Base-by-base conservation (phyloP, 2,797 vertebrate species). In the Sebastes elongatus region DNA sequence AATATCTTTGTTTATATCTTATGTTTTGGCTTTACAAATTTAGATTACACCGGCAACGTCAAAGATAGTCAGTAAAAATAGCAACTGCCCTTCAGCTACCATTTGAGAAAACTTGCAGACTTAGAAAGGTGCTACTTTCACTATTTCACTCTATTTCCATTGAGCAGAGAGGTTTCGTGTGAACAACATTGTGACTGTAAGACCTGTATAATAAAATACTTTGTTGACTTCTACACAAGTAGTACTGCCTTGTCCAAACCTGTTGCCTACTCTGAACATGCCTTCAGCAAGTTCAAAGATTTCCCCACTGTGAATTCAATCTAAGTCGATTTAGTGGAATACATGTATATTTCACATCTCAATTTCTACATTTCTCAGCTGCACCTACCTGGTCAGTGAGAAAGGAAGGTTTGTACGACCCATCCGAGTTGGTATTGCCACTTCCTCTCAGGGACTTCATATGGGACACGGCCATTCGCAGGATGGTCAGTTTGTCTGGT, bases 401-500 rank as follows among this genome's bases (percentile, higher is more conserved):
- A 79, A 99, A 99, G 38, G 98, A 98, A 0, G 98, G 98, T 80
- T 99, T 99, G 91, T 99, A 99, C 6, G 97, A 96, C 79, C 98
- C 98, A 0, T 99, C 98, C 0, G 97, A 92, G 33, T 96, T 96
- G 25, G 97, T 98, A 88, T 96, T 97, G 83, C 97, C 97, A 0
- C 96, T 98, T 62, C 98, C 98, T 2, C 98, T 94, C 72, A 99
- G 95, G 8, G 97, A 97, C 86, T 99, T 99, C 98, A 99, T 99
- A 93, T 99, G 98, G 1, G 98, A 99, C 52, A 99, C 98, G 0
- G 98, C 98, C 98, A 99, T 99, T 83, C 98, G 97, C 81, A 99
- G 93, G 85, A 99, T 99, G 81, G 98, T 99, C 16, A 99, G 95
- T 82, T 99, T 99, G 96, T 99, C 98, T 0, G 98, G 98, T 88